Evolutionary conservation across 2,888 invertebrate species (phyloP), one percentile per base, ranked within the genome.

Genomic region (Archips xylosteana): DNA sequence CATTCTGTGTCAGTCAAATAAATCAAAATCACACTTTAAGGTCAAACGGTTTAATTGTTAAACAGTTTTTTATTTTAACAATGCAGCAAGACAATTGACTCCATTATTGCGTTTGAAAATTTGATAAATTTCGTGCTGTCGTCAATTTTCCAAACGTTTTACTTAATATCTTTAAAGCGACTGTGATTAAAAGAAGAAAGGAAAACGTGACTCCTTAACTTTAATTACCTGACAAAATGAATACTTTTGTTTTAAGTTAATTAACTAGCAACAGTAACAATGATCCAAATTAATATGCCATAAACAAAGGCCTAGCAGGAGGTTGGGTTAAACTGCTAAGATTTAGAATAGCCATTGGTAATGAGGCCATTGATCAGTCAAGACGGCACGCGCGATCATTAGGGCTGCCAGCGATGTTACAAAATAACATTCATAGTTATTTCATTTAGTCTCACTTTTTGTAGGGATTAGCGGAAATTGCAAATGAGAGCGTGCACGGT

Each of bases 281-380:
- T 59, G 49, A 32, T 42, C 15, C 47, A 39, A 36, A 59, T 70
- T 63, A 64, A 63, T 69, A 59, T 32, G 42, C 13, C 68, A 64
- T 39, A 64, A 65, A 74, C 69, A 74, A 74, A 74, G 63, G 49
- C 39, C 12, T 49, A 47, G 59, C 59, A 36, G 71, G 54, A 49
- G 57, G 67, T 42, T 51, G 39, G 39, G 68, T 60, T 47, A 60
- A 60, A 23, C 39, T 2, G 49, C 15, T 59, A 54, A 51, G 45
- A 47, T 74, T 74, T 45, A 60, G 23, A 51, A 70, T 61, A 74
- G 60, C 57, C 39, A 89, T 81, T 76, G 77, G 79, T 86, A 87
- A 88, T 87, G 86, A 86, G 83, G 79, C 81, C 76, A 78, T 82
- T 86, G 84, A 90, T 90, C 86, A 85, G 85, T 88, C 84, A 83